A percentile compares a stretch with the other conserved stretches of the same genome.
Evolutionary conservation across 2,888 invertebrate genomes (phyloP).

Genomic region (Leptogaster cylindrica): DNA sequence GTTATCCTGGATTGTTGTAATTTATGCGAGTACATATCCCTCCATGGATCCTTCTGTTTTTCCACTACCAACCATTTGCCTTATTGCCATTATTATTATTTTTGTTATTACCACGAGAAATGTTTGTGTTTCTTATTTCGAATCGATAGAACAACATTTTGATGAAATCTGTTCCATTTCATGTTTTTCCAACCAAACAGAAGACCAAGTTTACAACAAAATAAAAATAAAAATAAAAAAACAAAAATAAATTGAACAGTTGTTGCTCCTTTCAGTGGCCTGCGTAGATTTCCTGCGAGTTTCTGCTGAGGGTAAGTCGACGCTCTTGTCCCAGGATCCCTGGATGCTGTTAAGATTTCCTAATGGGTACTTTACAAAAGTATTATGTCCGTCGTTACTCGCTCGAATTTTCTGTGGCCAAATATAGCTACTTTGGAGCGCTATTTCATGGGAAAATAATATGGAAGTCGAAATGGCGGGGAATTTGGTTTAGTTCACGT

Average conservation of each 20-base stretch:
- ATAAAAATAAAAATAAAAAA: constrained; percentile 15
- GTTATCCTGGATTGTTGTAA: not conserved
- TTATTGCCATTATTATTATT: constrained; percentile 40
- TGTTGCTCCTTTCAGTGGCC: constrained; percentile 28
- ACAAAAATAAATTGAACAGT: constrained; percentile 26
- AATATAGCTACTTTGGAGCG: constrained; percentile 33
- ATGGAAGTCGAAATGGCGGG: not conserved
- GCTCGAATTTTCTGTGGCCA: constrained; percentile 21
- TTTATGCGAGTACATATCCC: constrained; percentile 21
- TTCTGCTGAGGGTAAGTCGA: not conserved
- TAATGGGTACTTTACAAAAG: constrained; percentile 47
- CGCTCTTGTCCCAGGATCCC: constrained; percentile 16
- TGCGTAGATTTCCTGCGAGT: constrained; percentile 4
- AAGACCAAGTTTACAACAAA: constrained; percentile 17
- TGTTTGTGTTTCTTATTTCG: constrained; percentile 17
- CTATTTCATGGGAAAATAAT: constrained; percentile 32
- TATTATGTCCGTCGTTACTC: constrained; percentile 46
- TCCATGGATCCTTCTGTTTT: constrained; percentile 22
- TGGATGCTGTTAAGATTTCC: constrained; percentile 46
- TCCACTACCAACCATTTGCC: constrained; percentile 18
- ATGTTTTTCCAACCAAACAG: not conserved
- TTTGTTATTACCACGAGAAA: constrained; percentile 35
- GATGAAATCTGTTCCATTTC: constrained; percentile 42
- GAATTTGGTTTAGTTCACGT: not conserved
- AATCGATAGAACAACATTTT: constrained; percentile 42